phyloP scores from a whole-genome alignment of 2,113 vertebrate genomes.

The Oryzias woworae region DNA sequence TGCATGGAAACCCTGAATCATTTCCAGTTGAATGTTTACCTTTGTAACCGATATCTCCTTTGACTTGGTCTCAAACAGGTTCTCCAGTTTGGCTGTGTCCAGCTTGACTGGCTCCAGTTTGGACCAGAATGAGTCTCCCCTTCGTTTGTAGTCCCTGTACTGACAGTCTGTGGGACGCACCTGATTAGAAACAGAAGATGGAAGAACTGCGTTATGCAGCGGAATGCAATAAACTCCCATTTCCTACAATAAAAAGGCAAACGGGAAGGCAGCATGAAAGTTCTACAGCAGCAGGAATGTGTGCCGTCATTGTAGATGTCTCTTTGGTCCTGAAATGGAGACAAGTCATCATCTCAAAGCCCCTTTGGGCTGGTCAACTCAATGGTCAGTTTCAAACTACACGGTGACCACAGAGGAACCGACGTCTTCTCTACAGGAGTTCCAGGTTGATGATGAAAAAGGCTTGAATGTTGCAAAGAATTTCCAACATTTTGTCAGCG shows the following conservation, averaged over 20 bases:
- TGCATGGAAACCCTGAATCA: neutral
- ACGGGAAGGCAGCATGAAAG: conserved; percentile 23
- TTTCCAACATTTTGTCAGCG: too few species aligned
- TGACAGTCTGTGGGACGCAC: conserved; percentile 88
- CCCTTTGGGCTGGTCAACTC: too few species aligned
- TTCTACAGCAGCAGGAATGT: conserved; percentile 10
- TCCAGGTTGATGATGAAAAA: too few species aligned
- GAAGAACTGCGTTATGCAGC: conserved; percentile 9
- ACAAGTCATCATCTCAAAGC: neutral
- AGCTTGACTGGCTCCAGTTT: conserved; percentile 93
- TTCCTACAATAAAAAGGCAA: conserved; percentile 21
- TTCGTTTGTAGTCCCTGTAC: conserved; percentile 82
- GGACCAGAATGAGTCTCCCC: conserved; percentile 91
- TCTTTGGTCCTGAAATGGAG: conserved; percentile 8
- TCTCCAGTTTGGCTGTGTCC: conserved; percentile 93
- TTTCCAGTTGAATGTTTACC: conserved; percentile 75
- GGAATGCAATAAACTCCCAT: conserved; percentile 10
- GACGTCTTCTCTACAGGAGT: too few species aligned
- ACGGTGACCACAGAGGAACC: too few species aligned
- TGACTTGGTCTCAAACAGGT: conserved; percentile 95
- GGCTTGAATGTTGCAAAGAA: too few species aligned
- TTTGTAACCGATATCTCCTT: conserved; percentile 94
- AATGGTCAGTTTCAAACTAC: too few species aligned
- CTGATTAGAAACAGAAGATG: conserved; percentile 45
- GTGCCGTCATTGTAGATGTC: conserved; percentile 8